A percentile compares a stretch with the other conserved stretches of the same genome.
phyloP scores from a whole-genome alignment of 2,113 vertebrate species.

The Bettongia penicillata region DNA sequence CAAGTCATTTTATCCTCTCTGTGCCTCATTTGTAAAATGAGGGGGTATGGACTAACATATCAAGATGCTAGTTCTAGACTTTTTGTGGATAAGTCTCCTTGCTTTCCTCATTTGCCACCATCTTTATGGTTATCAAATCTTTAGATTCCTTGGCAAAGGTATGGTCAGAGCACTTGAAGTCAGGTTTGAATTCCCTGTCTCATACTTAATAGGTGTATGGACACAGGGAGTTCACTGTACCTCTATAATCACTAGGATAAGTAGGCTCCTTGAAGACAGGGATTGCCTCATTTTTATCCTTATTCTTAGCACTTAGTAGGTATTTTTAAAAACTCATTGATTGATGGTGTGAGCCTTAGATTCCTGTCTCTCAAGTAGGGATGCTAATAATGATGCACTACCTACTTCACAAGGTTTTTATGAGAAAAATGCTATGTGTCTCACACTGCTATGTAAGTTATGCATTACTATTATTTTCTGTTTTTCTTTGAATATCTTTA shows the following conservation, averaged over 20 bases:
- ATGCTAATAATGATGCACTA: not conserved
- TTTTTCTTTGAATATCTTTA: not conserved
- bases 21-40: conserved; percentile 17
- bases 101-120: not conserved
- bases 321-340: not conserved
- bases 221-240: not conserved
- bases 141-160: not conserved
- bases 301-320: not conserved
- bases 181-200: not conserved
- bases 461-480: not conserved
- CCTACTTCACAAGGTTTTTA: not conserved
- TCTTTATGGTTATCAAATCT: not conserved
- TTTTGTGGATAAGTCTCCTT: not conserved
- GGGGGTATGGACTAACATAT: not conserved
- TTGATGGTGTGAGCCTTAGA: not conserved
- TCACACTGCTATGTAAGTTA: not conserved
- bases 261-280: not conserved
- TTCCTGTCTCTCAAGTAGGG: not conserved
- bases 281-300: not conserved
- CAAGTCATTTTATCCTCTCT: conserved; percentile 22
- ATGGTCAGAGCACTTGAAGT: not conserved
- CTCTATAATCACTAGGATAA: not conserved
- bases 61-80: not conserved
- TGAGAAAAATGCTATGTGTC: not conserved
- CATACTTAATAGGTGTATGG: not conserved